A percentile compares a stretch with the other conserved stretches of the same genome.
These are phyloP conservation scores for Laothoe populi DNA, from an alignment of 2,888 invertebrate species.

Conservation along the genomic window DNA sequence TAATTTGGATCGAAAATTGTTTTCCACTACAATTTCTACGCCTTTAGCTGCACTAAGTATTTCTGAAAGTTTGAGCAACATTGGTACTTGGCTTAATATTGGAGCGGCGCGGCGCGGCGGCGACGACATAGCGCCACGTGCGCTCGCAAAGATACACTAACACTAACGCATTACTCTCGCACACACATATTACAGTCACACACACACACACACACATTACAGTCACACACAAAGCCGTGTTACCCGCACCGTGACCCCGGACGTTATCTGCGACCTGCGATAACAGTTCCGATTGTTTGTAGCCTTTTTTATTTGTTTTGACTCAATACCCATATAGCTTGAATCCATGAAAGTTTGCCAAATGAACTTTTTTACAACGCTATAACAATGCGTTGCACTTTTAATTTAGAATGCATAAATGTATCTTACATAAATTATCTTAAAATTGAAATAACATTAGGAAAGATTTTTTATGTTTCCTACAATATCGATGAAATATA, in stretches of 20 bases:
- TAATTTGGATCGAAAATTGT: too few relatives aligned
- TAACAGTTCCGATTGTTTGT: constrained; percentile 20
- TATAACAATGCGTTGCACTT: neutral
- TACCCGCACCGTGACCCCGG: constrained; percentile 54
- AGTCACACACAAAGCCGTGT: constrained; percentile 27
- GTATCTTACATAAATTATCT: too few relatives aligned
- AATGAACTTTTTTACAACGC: neutral
- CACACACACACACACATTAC: constrained; percentile 31
- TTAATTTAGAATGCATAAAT: too few relatives aligned
- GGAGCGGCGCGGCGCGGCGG: constrained; percentile 57
- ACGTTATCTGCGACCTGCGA: constrained; percentile 20
- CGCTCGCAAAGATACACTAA: constrained; percentile 68
- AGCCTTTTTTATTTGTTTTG: constrained; percentile 4
- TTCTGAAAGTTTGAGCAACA: constrained; percentile 46
- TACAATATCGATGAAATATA: too few relatives aligned
- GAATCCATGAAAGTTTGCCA: neutral
- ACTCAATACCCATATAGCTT: neutral
- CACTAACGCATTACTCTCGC: constrained; percentile 45
- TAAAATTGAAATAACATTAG: too few relatives aligned
- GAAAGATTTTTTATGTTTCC: too few relatives aligned
- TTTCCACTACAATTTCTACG: too few relatives aligned
- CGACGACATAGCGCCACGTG: constrained; percentile 77
- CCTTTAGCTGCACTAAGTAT: neutral
- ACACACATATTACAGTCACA: too few relatives aligned
- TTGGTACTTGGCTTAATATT: constrained; percentile 74